Conservation (phyloP, 1,140 invertebrate genomes). For the Drosophila asahinai region DNA sequence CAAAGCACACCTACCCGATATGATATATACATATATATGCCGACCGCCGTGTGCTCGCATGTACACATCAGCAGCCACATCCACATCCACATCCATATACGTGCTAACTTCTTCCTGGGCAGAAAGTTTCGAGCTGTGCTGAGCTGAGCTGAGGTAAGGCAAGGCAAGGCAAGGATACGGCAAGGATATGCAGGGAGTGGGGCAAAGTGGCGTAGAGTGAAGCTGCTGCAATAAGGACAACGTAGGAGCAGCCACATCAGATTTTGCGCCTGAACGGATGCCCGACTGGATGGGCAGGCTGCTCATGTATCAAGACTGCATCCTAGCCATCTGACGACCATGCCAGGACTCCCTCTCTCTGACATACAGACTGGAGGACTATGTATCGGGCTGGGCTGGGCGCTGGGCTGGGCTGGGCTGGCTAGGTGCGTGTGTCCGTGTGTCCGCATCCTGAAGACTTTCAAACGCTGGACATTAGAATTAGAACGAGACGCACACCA, state of each 20-base stretch:
- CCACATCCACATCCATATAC: slow-evolving; percentile 25
- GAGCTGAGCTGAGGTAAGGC: slow-evolving; percentile 37
- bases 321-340: slow-evolving; percentile 60
- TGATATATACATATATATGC: slow-evolving; percentile 35
- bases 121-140: slow-evolving; percentile 53
- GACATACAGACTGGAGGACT: slow-evolving; percentile 10
- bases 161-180: slow-evolving; percentile 21
- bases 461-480: slow-evolving; percentile 68
- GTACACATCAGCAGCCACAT: slow-evolving; percentile 20
- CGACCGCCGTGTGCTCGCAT: slow-evolving; percentile 22
- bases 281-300: slow-evolving; percentile 49
- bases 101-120: slow-evolving; percentile 50
- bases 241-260: slow-evolving; percentile 61
- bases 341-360: slow-evolving; percentile 20
- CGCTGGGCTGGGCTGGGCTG: background rate
- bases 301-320: slow-evolving; percentile 71
- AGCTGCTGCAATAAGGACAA: slow-evolving; percentile 59
- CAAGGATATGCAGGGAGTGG: slow-evolving; percentile 17
- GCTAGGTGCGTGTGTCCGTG: slow-evolving; percentile 24
- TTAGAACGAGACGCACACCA: slow-evolving; percentile 60
- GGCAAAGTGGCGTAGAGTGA: background rate
- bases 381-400: slow-evolving; percentile 22
- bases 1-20: slow-evolving; percentile 52
- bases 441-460: slow-evolving; percentile 65
- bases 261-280: slow-evolving; percentile 60